phyloP scores from a whole-genome alignment of 2,797 vertebrate species.

The Mormyrops boulengeri region DNA sequence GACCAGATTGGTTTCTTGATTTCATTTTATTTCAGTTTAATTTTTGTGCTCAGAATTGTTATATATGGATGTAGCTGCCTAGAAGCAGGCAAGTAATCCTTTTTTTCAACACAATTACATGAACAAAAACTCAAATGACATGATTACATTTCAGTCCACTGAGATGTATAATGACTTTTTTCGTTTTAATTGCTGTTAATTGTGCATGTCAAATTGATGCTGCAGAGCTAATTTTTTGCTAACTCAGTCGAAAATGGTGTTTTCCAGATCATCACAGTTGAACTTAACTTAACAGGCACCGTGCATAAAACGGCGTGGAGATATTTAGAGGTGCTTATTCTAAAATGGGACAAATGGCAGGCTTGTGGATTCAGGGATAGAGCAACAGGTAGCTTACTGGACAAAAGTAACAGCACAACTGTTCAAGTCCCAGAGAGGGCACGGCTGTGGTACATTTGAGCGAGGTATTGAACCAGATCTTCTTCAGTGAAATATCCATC shows the following conservation, averaged over 20 bases:
- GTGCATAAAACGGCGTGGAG: background rate
- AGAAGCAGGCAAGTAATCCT: background rate
- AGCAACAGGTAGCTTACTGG: background rate
- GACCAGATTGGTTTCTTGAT: background rate
- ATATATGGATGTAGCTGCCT: background rate
- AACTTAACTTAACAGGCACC: background rate
- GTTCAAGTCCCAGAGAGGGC: background rate
- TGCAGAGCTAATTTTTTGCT: background rate
- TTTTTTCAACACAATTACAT: background rate
- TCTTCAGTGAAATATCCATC: background rate
- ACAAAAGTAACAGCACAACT: background rate
- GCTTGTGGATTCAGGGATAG: background rate
- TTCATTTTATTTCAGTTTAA: background rate
- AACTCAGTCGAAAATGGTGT: background rate
- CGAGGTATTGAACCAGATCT: background rate
- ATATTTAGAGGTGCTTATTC: background rate
- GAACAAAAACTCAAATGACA: background rate
- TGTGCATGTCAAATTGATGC: background rate
- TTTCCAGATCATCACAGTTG: slow-evolving; percentile 5
- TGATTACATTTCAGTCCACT: background rate
- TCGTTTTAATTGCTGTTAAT: background rate
- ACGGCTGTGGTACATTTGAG: background rate
- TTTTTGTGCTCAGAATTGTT: background rate
- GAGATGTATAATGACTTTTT: background rate
- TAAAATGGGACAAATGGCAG: background rate